Percentiles rank a stretch among this genome's conserved stretches.
Conservation (phyloP, 2,797 vertebrate species). For the Tadarida brasiliensis region DNA sequence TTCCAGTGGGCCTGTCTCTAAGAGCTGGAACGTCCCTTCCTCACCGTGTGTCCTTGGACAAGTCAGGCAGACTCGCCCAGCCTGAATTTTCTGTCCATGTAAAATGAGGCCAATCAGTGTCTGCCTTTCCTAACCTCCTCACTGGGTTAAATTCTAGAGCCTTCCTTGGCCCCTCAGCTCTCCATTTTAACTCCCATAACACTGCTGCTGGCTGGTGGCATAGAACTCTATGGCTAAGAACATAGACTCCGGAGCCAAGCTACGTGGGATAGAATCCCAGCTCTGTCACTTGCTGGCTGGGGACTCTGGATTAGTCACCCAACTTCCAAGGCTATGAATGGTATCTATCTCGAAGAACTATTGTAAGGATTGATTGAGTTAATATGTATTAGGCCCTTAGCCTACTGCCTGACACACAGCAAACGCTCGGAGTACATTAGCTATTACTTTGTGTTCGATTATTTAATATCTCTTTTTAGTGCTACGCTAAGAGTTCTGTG, state of each 20-base stretch:
- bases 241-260: background rate
- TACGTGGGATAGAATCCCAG: background rate
- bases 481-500: background rate
- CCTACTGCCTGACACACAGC: background rate
- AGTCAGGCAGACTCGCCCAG: background rate
- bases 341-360: slow-evolving; percentile 18
- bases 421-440: background rate
- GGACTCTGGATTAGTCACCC: slow-evolving; percentile 24
- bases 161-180: background rate
- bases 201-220: background rate
- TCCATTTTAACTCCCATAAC: background rate
- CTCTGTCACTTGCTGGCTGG: background rate
- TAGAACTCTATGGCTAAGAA: background rate
- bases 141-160: background rate
- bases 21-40: background rate
- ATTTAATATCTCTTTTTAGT: background rate
- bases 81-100: background rate
- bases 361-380: slow-evolving; percentile 32
- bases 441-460: background rate
- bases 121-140: background rate
- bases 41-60: background rate
- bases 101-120: background rate
- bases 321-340: background rate
- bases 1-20: background rate
- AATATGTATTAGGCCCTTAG: background rate